phyloP scores from a whole-genome alignment of 2,797 vertebrate species.

The Luscinia luscinia region DNA sequence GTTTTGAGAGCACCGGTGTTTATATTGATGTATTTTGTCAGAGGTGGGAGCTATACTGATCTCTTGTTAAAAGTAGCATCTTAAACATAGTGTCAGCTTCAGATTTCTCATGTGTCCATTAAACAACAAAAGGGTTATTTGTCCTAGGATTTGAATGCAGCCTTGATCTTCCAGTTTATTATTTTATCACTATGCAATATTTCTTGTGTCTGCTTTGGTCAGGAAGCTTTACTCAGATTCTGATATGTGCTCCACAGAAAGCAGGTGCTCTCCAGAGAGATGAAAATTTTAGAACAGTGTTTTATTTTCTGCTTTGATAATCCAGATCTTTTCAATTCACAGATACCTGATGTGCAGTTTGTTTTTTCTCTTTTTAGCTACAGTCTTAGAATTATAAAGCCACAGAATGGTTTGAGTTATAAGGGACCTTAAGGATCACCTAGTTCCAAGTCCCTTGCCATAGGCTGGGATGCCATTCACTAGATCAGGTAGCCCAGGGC shows the following conservation, averaged over 20 bases:
- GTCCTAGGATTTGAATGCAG: neutral
- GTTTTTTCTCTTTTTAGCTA: neutral
- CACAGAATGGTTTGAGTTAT: neutral
- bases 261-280: neutral
- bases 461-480: neutral
- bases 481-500: neutral
- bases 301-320: neutral
- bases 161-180: neutral
- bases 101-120: neutral
- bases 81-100: neutral
- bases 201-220: neutral
- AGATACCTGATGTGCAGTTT: neutral
- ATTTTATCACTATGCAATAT: neutral
- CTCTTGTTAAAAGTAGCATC: neutral
- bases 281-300: neutral
- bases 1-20: neutral
- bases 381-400: neutral
- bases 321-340: neutral
- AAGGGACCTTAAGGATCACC: neutral
- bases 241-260: neutral
- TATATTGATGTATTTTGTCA: neutral
- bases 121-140: neutral
- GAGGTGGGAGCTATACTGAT: neutral
- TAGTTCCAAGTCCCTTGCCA: neutral
- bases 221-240: neutral